These are phyloP conservation scores for Pseudoatta argentina DNA, from an alignment of 1,140 invertebrate species.

Conservation along the genomic window DNA sequence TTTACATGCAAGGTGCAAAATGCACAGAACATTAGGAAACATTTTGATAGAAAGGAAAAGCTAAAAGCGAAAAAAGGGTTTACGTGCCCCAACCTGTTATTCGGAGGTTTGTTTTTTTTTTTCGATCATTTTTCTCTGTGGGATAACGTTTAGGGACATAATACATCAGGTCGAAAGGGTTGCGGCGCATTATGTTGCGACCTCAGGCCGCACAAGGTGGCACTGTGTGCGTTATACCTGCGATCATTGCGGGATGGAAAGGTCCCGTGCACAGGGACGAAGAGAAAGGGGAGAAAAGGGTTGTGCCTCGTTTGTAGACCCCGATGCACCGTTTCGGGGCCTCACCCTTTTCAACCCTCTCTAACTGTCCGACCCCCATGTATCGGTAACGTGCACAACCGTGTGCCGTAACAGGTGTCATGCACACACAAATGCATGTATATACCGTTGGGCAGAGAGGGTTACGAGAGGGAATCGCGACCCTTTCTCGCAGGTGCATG, in stretches of 20 bases:
- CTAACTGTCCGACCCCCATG: constrained; percentile 66
- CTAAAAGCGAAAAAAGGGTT: constrained; percentile 62
- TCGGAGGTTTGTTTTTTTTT: constrained; percentile 52
- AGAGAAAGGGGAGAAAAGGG: constrained; percentile 68
- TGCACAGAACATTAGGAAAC: constrained; percentile 34
- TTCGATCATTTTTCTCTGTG: not conserved
- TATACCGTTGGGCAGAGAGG: constrained; percentile 49
- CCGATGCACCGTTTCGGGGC: constrained; percentile 50
- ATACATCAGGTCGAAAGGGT: constrained; percentile 79
- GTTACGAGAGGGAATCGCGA: constrained; percentile 60
- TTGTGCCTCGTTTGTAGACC: constrained; percentile 59
- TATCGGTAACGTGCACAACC: constrained; percentile 58
- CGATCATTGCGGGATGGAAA: constrained; percentile 29
- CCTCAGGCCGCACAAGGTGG: constrained; percentile 60
- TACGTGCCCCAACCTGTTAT: constrained; percentile 74
- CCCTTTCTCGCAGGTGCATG: constrained; percentile 63
- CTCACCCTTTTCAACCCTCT: constrained; percentile 80
- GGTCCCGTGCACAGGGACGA: not conserved
- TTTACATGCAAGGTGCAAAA: constrained; percentile 15
- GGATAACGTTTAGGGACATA: constrained; percentile 76
- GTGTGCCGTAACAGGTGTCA: constrained; percentile 69
- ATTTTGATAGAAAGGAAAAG: constrained; percentile 52
- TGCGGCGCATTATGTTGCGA: constrained; percentile 74
- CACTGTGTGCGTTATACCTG: constrained; percentile 77
- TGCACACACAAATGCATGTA: not conserved